phyloP scores from a whole-genome alignment of 2,797 vertebrate species.

The Clarias pachynema region DNA sequence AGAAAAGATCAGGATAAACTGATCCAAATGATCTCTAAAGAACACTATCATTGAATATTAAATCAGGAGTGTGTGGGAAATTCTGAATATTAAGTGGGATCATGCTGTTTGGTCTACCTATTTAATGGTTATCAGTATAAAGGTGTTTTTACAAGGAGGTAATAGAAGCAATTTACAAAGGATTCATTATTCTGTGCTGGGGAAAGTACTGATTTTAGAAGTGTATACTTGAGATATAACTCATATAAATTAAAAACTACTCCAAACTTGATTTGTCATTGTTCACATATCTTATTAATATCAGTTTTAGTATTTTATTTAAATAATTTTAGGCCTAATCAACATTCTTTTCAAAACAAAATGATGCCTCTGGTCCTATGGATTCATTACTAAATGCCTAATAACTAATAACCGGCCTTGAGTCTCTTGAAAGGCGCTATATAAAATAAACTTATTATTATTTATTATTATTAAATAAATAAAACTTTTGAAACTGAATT shows the following conservation, averaged over 20 bases:
- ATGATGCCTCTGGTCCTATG: not conserved
- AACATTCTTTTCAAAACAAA: not conserved
- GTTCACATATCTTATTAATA: not conserved
- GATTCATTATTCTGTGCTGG: not conserved
- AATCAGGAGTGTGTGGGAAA: not conserved
- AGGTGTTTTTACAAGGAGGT: not conserved
- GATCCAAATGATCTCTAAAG: not conserved
- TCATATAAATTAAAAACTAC: not conserved
- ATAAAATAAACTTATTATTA: too few relatives aligned
- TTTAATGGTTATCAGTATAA: not conserved
- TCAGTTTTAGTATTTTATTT: not conserved
- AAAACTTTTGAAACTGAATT: not conserved
- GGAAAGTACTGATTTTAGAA: not conserved
- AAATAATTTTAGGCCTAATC: not conserved
- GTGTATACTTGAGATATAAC: not conserved
- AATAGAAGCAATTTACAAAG: not conserved
- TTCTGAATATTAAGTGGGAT: not conserved
- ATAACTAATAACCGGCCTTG: too few relatives aligned
- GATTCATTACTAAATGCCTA: not conserved
- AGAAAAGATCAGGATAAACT: not conserved
- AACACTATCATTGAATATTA: not conserved
- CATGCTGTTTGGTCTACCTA: not conserved
- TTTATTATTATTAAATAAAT: too few relatives aligned
- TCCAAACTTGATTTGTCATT: not conserved
- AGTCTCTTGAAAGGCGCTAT: too few relatives aligned